Percentiles rank a stretch among this genome's conserved stretches.
Conservation (phyloP, 2,113 vertebrate genomes). For the Pteruthius melanotis region DNA sequence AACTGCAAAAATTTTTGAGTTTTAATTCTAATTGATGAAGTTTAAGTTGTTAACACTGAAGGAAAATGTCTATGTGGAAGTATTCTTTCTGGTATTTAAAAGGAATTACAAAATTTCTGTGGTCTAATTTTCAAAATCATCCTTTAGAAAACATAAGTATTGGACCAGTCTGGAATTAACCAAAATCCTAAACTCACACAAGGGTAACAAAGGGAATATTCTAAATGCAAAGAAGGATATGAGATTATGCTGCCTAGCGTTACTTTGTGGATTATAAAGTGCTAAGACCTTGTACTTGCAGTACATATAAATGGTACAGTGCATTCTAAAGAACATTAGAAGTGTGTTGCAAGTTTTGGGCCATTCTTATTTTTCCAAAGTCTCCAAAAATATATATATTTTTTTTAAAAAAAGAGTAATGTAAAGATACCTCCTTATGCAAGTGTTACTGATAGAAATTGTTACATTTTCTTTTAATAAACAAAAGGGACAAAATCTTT, state of each 20-base stretch:
- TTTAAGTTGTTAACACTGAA: background rate
- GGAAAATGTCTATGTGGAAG: background rate
- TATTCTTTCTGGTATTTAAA: background rate
- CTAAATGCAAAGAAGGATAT: background rate
- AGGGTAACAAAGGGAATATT: background rate
- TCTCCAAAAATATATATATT: constrained; percentile 51
- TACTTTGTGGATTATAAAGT: constrained; percentile 3
- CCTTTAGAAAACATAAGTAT: background rate
- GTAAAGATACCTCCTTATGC: constrained; percentile 63
- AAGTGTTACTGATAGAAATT: constrained; percentile 46
- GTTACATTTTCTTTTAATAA: constrained; percentile 61
- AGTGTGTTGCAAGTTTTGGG: constrained; percentile 23
- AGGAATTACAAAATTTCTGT: background rate
- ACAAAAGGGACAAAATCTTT: constrained; percentile 47
- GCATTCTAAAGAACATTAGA: constrained; percentile 15
- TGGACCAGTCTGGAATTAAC: background rate
- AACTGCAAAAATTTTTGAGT: background rate
- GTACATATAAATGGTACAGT: background rate
- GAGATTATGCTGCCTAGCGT: background rate
- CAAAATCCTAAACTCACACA: background rate
- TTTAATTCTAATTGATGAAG: background rate
- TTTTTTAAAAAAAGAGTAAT: constrained; percentile 58
- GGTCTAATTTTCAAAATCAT: background rate
- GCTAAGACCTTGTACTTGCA: constrained; percentile 13
- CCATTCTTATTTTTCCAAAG: constrained; percentile 64